These are phyloP conservation scores for Lacerta agilis DNA, from an alignment of 2,797 vertebrate species.

Conservation along the genomic window DNA sequence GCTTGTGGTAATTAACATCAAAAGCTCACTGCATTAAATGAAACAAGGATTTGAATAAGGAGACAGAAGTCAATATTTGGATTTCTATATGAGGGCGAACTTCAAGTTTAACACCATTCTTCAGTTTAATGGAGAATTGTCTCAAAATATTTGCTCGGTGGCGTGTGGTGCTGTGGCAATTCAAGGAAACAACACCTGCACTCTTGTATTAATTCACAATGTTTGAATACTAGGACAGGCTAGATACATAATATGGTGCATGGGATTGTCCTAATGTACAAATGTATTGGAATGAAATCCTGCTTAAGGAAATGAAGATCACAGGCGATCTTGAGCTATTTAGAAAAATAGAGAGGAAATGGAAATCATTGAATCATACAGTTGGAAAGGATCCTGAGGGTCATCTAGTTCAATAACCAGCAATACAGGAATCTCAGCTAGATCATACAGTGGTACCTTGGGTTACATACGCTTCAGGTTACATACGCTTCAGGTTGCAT, in stretches of 20 bases:
- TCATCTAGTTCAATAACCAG: too few relatives aligned
- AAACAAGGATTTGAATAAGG: neutral
- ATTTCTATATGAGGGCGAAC: neutral
- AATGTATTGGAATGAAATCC: neutral
- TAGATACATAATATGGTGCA: too few relatives aligned
- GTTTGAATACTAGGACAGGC: too few relatives aligned
- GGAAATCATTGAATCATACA: too few relatives aligned
- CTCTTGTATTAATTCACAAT: too few relatives aligned
- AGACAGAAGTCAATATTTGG: neutral
- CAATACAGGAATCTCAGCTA: too few relatives aligned
- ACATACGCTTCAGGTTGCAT: too few relatives aligned
- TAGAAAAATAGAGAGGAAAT: neutral
- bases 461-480: too few relatives aligned
- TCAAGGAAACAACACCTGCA: too few relatives aligned
- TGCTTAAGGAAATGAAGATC: neutral
- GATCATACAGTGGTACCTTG: too few relatives aligned
- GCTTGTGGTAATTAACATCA: neutral
- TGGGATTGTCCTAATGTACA: neutral
- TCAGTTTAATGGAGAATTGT: neutral
- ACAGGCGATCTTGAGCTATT: neutral
- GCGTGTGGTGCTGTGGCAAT: neutral
- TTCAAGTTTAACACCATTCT: neutral
- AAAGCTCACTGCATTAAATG: neutral
- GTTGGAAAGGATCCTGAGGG: too few relatives aligned
- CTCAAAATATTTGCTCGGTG: neutral